Percentiles rank a stretch among this genome's conserved stretches.
phyloP scores from a whole-genome alignment of 2,888 invertebrate genomes.

The Nymphalis urticae region DNA sequence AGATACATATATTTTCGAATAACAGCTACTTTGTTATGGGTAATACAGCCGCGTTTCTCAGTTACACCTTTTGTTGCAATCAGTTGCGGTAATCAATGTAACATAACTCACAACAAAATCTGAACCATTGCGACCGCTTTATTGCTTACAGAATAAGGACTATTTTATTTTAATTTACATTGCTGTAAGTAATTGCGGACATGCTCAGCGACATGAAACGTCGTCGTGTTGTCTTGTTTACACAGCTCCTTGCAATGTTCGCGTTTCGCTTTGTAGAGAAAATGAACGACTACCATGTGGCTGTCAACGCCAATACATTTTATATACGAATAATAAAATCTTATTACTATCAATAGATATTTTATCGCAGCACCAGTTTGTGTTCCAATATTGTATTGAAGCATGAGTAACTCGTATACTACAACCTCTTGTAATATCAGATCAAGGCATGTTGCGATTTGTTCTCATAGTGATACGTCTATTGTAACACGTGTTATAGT shows the following conservation, averaged over 20 bases:
- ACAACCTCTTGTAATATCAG: neutral
- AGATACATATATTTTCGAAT: slow-evolving; percentile 5
- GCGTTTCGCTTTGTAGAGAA: slow-evolving; percentile 39
- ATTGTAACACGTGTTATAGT: no score
- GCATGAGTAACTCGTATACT: neutral
- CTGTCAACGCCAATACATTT: slow-evolving; percentile 5
- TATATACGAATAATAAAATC: slow-evolving; percentile 12
- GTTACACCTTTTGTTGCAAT: slow-evolving; percentile 61
- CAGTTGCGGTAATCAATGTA: slow-evolving; percentile 47
- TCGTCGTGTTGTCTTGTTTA: slow-evolving; percentile 54
- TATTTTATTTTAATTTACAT: slow-evolving; percentile 28
- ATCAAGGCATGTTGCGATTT: no score
- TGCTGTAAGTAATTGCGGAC: slow-evolving; percentile 43
- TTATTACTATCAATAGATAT: slow-evolving; percentile 10
- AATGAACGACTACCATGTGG: slow-evolving; percentile 31
- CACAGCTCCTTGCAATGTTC: slow-evolving; percentile 45
- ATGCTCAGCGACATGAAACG: slow-evolving; percentile 48
- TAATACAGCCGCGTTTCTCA: slow-evolving; percentile 64
- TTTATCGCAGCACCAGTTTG: neutral
- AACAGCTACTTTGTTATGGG: slow-evolving; percentile 49
- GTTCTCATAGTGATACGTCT: neutral
- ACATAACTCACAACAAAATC: slow-evolving; percentile 26
- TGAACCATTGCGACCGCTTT: slow-evolving; percentile 17
- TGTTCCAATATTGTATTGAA: neutral
- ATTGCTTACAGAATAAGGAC: slow-evolving; percentile 32